A percentile compares a stretch with the other conserved stretches of the same genome.
Evolutionary conservation across 2,888 invertebrate genomes (phyloP).

Genomic region (Gastrophysa polygoni): DNA sequence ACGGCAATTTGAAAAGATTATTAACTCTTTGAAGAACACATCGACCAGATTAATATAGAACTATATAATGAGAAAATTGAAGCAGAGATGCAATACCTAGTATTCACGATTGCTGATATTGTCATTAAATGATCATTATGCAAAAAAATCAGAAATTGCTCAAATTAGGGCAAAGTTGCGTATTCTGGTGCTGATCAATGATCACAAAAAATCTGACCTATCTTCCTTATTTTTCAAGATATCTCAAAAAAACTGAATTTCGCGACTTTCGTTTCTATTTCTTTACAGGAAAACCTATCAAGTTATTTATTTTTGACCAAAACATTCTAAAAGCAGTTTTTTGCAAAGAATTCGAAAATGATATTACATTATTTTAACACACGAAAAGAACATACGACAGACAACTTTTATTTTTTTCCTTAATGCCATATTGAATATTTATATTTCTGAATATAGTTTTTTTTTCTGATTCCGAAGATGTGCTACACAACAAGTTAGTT

Average conservation of each 20-base stretch:
- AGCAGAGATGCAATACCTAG: not conserved
- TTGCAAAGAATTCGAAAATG: constrained; percentile 2
- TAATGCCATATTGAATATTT: not conserved
- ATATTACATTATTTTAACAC: not conserved
- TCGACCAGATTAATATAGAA: not conserved
- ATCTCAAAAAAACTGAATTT: not conserved
- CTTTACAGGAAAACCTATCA: not conserved
- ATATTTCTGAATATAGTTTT: not conserved
- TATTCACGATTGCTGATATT: not conserved
- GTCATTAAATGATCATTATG: too few species aligned
- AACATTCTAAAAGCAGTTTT: constrained; percentile 2
- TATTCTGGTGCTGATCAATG: constrained; percentile 6
- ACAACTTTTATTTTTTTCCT: constrained; percentile 2
- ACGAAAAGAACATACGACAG: not conserved
- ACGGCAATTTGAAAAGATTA: too few species aligned
- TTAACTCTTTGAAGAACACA: too few species aligned
- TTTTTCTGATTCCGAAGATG: not conserved
- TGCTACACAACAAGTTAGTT: not conserved
- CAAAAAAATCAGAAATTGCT: not conserved
- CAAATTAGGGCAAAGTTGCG: not conserved
- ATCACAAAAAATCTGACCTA: constrained; percentile 1
- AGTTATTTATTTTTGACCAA: not conserved
- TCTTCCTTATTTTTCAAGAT: constrained; percentile 4
- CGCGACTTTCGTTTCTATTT: not conserved
- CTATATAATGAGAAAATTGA: not conserved